Conservation (phyloP, 2,888 invertebrate genomes). For the Lasioglossum oenotherae region DNA sequence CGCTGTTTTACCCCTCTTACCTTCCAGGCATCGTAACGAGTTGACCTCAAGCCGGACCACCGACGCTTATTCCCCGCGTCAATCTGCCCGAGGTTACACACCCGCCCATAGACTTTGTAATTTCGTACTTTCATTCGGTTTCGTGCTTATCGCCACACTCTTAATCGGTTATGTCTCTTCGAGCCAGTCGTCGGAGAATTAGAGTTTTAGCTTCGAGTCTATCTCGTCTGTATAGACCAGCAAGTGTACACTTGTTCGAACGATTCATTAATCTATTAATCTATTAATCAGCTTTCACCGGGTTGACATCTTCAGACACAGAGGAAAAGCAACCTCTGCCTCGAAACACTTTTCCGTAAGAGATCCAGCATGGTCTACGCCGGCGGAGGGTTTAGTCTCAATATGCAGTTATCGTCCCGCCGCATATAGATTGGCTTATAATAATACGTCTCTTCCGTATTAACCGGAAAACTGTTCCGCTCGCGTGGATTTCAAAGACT, state of each 20-base stretch:
- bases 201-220: not conserved
- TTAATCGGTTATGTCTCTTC: not conserved
- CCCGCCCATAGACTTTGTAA: not conserved
- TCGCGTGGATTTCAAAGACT: not conserved
- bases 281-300: not conserved
- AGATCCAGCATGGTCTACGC: not conserved
- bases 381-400: constrained; percentile 59
- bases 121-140: not conserved
- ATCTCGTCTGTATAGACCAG: not conserved
- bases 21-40: constrained; percentile 15
- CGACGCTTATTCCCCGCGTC: not conserved
- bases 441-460: constrained; percentile 36
- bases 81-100: not conserved
- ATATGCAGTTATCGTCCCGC: constrained; percentile 72
- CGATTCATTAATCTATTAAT: not conserved
- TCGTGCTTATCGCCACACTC: not conserved
- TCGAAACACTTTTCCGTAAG: constrained; percentile 21
- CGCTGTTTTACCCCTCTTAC: not conserved
- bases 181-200: not conserved
- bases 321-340: not conserved
- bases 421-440: constrained; percentile 54
- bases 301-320: not conserved
- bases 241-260: not conserved
- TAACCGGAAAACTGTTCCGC: constrained; percentile 9
- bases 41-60: not conserved